Conservation (phyloP, 2,113 vertebrate genomes). For the Lichenostomus cassidix region DNA sequence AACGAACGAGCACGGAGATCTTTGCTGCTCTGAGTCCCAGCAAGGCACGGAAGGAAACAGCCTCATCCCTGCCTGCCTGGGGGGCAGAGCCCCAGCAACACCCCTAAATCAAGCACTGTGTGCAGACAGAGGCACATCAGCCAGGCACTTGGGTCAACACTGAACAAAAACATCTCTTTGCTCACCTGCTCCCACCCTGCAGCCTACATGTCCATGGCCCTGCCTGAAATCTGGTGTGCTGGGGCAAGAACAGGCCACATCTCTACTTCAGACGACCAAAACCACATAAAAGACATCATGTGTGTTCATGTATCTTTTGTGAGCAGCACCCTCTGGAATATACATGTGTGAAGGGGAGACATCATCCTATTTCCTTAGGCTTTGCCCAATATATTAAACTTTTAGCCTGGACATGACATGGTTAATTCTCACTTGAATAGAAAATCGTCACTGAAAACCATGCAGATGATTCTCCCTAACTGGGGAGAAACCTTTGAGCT, state of each 20-base stretch:
- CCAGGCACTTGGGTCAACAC: not conserved
- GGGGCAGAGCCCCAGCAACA: not conserved
- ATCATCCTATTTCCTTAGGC: not conserved
- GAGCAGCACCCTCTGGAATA: not conserved
- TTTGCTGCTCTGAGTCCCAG: not conserved
- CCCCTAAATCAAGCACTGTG: not conserved
- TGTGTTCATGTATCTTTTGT: not conserved
- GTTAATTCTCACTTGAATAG: not conserved
- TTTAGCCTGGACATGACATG: not conserved
- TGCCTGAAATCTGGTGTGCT: accelerated
- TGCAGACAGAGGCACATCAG: not conserved
- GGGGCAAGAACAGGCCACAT: not conserved
- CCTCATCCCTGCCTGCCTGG: not conserved
- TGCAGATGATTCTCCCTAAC: not conserved
- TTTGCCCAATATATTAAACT: not conserved
- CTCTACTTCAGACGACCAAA: not conserved
- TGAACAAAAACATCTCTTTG: not conserved
- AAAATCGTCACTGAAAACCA: not conserved
- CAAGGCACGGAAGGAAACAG: accelerated
- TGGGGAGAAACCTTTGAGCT: not conserved
- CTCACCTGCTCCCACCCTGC: not conserved
- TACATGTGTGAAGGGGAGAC: accelerated
- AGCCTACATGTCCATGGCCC: not conserved
- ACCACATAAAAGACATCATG: accelerated
- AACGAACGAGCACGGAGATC: not conserved